Conservation (phyloP, 2,888 invertebrate species). For the Ectobius pallidus region DNA sequence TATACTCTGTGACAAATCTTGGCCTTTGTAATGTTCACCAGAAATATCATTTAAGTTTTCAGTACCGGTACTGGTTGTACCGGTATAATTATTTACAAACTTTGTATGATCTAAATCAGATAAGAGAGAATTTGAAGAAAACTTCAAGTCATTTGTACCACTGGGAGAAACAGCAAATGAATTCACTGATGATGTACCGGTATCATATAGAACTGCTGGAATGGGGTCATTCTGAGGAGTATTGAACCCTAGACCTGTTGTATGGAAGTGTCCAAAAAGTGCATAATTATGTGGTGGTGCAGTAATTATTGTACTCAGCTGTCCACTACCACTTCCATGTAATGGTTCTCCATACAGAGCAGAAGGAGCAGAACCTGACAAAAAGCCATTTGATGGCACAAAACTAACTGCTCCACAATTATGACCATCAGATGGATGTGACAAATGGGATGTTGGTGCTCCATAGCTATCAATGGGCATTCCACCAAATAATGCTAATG, state of each 20-base stretch:
- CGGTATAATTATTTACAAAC: no score
- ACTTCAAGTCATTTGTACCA: no score
- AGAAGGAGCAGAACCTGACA: slow-evolving; percentile 35
- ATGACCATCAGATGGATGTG: slow-evolving; percentile 34
- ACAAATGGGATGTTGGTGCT: slow-evolving; percentile 47
- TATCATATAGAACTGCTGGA: slow-evolving; percentile 17
- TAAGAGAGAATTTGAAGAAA: no score
- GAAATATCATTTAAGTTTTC: background rate
- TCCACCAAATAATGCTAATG: slow-evolving; percentile 21
- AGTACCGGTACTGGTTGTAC: no score
- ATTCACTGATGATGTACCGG: slow-evolving; percentile 19
- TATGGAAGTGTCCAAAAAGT: slow-evolving; percentile 42
- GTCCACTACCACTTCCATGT: slow-evolving; percentile 23
- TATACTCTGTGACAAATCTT: slow-evolving; percentile 9
- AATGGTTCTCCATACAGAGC: slow-evolving; percentile 46
- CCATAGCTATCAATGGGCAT: slow-evolving; percentile 46
- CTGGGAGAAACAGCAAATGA: no score
- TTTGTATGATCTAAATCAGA: no score
- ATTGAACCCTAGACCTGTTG: slow-evolving; percentile 34
- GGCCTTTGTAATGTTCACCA: slow-evolving; percentile 13
- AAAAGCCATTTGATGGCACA: slow-evolving; percentile 41
- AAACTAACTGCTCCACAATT: slow-evolving; percentile 42
- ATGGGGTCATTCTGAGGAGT: slow-evolving; percentile 44
- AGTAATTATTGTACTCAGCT: slow-evolving; percentile 40
- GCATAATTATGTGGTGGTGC: slow-evolving; percentile 44